Evolutionary conservation across 1,140 invertebrate genomes (phyloP), one percentile per base, ranked within the genome.

Genomic region (Musca vetustissima): DNA sequence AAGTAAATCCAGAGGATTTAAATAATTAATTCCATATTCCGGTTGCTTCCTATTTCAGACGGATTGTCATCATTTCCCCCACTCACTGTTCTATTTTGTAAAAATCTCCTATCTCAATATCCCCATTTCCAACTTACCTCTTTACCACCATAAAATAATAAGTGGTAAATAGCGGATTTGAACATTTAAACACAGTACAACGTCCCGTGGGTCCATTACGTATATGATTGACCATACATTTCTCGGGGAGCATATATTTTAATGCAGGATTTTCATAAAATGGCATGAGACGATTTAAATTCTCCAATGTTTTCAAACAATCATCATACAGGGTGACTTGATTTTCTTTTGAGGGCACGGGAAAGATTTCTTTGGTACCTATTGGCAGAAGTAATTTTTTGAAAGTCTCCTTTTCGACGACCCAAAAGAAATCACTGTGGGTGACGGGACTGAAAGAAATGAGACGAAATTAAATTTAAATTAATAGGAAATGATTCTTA

Each of bases 111-210:
- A n/a, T n/a, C n/a, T n/a, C n/a, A n/a, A n/a, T n/a, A n/a, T n/a
- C n/a, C n/a, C n/a, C n/a, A n/a, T n/a, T n/a, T n/a, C n/a, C n/a
- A n/a, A 73, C 73, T 72, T 59, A 82, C 80, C 79, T 73, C 47
- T 82, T 82, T 22, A 82, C 76, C 28, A 80, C 71, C 76, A 81
- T 79, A 69, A 82, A 81, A 73, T 82, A 80, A 73, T 80, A 82
- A 17, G 76, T 73, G 24, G 79, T 81, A 67, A 79, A 82, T 57
- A 82, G 68, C 36, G 73, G 77, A 36, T 76, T 68, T 19, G 74
- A 76, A 47, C 80, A 82, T 69, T 73, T 75, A 61, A 70, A 66
- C 17, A 71, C 71, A 14, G 78, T 77, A 74, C 80, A 82, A 14
- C 75, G 72, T 14, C 73, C 76, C 19, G 74, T 80, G 47, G 80